phyloP scores from a whole-genome alignment of 2,888 invertebrate genomes.

The Parochlus steinenii region DNA sequence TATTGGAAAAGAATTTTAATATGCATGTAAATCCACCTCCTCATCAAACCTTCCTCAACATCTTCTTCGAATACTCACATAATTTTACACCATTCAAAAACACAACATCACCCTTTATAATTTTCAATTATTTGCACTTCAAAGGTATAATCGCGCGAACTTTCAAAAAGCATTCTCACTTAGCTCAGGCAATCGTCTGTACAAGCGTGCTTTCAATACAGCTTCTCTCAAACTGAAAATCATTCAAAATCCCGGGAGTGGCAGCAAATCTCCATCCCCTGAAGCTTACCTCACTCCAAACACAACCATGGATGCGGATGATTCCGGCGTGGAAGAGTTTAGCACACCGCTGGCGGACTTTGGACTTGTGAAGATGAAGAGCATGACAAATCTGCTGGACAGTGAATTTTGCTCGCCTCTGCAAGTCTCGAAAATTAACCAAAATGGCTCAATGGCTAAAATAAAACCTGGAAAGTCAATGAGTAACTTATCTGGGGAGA shows the following conservation, averaged over 20 bases:
- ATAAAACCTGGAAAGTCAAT: slow-evolving; percentile 22
- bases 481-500: slow-evolving; percentile 14
- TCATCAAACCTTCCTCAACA: too few relatives aligned
- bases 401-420: neutral
- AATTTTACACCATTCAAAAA: too few relatives aligned
- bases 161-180: slow-evolving; percentile 10
- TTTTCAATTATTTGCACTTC: too few relatives aligned
- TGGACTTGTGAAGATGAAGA: slow-evolving; percentile 8
- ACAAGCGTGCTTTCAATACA: slow-evolving; percentile 1
- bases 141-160: slow-evolving; percentile 7
- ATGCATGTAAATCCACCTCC: too few relatives aligned
- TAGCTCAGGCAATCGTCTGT: slow-evolving; percentile 4
- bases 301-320: slow-evolving; percentile 16
- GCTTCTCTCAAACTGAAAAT: slow-evolving; percentile 10
- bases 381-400: slow-evolving; percentile 11
- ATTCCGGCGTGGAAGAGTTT: slow-evolving; percentile 24
- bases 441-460: too few relatives aligned
- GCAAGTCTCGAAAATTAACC: too few relatives aligned
- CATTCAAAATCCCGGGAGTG: slow-evolving; percentile 5
- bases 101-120: too few relatives aligned
- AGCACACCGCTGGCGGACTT: slow-evolving; percentile 23
- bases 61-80: too few relatives aligned
- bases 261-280: slow-evolving; percentile 5
- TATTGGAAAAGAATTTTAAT: too few relatives aligned
- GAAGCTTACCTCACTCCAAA: slow-evolving; percentile 27